Conservation (phyloP, 2,888 invertebrate genomes). For the Syrista parreyssii region DNA sequence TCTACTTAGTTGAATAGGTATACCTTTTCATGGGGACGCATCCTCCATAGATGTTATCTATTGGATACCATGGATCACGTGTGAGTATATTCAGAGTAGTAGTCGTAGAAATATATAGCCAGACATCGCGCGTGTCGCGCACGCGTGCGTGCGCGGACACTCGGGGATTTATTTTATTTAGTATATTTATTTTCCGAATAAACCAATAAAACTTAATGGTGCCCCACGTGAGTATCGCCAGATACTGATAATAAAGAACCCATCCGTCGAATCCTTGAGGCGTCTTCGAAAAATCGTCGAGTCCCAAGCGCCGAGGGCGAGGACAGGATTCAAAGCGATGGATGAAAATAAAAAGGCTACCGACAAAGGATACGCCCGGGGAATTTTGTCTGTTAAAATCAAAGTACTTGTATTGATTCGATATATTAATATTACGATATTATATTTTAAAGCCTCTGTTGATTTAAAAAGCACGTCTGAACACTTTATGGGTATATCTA, state of each 20-base stretch:
- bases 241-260: neutral
- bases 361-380: neutral
- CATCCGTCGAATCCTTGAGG: neutral
- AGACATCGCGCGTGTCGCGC: neutral
- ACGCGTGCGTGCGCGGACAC: too few species aligned
- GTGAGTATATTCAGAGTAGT: neutral
- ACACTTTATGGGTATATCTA: too few species aligned
- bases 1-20: neutral
- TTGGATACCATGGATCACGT: neutral
- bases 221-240: neutral
- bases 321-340: neutral
- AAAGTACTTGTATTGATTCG: too few species aligned
- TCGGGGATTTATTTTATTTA: neutral
- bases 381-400: neutral
- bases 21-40: neutral
- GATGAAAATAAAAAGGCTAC: too few species aligned
- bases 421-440: too few species aligned
- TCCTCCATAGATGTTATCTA: neutral
- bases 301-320: neutral
- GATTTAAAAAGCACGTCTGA: too few species aligned
- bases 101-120: neutral
- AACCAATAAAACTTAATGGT: neutral
- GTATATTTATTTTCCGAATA: neutral
- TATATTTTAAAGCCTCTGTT: too few species aligned
- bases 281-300: neutral